These are phyloP conservation scores for Azorinus chamasolen DNA, from an alignment of 2,888 invertebrate genomes.

Conservation along the genomic window DNA sequence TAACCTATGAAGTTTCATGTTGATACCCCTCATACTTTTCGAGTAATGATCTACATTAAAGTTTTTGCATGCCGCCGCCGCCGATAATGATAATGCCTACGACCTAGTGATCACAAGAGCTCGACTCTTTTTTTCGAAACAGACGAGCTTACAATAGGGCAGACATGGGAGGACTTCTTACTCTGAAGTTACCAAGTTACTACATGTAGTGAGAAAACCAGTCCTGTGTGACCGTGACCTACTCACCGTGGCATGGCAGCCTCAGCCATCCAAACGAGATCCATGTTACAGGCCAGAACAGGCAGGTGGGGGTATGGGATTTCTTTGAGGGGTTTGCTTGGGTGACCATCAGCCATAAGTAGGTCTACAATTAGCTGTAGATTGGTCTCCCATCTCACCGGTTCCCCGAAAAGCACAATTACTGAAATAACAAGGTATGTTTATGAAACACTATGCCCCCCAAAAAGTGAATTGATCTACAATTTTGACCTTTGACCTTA, in stretches of 20 bases:
- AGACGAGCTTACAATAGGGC: too few relatives aligned
- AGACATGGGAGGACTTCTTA: too few relatives aligned
- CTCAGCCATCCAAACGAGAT: conserved; percentile 90
- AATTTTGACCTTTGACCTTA: not conserved
- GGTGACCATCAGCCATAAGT: conserved; percentile 89
- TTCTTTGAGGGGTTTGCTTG: conserved; percentile 83
- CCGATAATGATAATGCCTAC: too few relatives aligned
- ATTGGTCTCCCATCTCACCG: conserved; percentile 90
- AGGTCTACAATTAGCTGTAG: conserved; percentile 89
- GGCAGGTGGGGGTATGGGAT: conserved; percentile 90
- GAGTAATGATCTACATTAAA: too few relatives aligned
- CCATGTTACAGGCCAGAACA: conserved; percentile 90
- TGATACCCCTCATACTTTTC: too few relatives aligned
- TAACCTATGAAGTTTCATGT: too few relatives aligned
- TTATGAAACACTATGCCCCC: not conserved
- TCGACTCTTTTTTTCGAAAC: too few relatives aligned
- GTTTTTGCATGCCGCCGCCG: too few relatives aligned
- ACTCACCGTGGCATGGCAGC: conserved; percentile 89
- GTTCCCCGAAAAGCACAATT: conserved; percentile 90
- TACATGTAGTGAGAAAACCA: too few relatives aligned
- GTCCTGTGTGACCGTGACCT: too few relatives aligned
- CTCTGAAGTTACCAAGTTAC: too few relatives aligned
- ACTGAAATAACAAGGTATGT: conserved; percentile 85
- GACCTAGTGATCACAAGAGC: too few relatives aligned
- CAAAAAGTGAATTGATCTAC: not conserved